Conservation (phyloP, 2,888 invertebrate genomes). For the Cerastis leucographa region DNA sequence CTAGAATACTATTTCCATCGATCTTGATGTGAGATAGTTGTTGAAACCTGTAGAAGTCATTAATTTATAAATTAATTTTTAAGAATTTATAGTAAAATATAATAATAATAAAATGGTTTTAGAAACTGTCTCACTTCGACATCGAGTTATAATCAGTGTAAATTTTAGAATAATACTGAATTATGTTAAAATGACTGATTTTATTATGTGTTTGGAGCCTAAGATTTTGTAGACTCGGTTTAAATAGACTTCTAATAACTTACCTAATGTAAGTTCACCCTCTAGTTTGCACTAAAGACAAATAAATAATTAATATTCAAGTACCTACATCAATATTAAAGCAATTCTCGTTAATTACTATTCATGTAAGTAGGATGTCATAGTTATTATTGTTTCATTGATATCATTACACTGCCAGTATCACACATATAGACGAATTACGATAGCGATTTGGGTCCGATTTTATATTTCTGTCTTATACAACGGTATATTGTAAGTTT, state of each 20-base stretch:
- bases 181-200: slow-evolving; percentile 91
- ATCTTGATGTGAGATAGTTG: slow-evolving; percentile 87
- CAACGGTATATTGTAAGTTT: slow-evolving; percentile 87
- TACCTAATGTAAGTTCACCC: slow-evolving; percentile 86
- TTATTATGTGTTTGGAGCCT: slow-evolving; percentile 90
- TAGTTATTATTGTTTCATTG: slow-evolving; percentile 80
- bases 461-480: slow-evolving; percentile 90
- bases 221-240: slow-evolving; percentile 89
- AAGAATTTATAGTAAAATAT: slow-evolving; percentile 89
- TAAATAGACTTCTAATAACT: slow-evolving; percentile 85
- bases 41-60: slow-evolving; percentile 88
- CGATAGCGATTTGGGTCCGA: slow-evolving; percentile 87
- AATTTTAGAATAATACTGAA: slow-evolving; percentile 89
- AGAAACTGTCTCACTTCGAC: slow-evolving; percentile 87
- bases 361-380: slow-evolving; percentile 87
- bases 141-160: slow-evolving; percentile 89
- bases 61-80: slow-evolving; percentile 89
- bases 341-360: slow-evolving; percentile 89
- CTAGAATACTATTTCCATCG: slow-evolving; percentile 88
- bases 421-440: slow-evolving; percentile 88
- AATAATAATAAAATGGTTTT: slow-evolving; percentile 83
- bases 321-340: slow-evolving; percentile 85
- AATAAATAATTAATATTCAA: slow-evolving; percentile 80
- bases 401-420: slow-evolving; percentile 90
- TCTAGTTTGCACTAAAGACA: slow-evolving; percentile 89